phyloP scores from a whole-genome alignment of 1,140 invertebrate species.

The Diorhabda sublineata region DNA sequence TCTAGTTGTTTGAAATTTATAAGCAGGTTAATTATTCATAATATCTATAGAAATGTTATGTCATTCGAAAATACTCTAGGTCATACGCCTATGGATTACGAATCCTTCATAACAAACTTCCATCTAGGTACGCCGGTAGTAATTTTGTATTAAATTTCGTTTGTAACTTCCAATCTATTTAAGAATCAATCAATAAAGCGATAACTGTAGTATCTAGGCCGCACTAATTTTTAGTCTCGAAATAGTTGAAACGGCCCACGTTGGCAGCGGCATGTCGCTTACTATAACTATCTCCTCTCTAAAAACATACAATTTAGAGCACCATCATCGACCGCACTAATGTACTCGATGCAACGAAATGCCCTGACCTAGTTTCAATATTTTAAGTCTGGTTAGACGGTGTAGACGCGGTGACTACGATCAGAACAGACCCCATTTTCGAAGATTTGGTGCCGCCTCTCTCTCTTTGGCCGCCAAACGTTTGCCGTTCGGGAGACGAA shows the following conservation, averaged over 20 bases:
- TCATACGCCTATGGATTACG: too few relatives aligned
- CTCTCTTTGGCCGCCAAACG: background rate
- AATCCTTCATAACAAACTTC: too few relatives aligned
- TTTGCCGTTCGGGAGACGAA: background rate
- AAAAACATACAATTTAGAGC: background rate
- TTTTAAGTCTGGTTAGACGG: background rate
- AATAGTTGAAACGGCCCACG: slow-evolving; percentile 1
- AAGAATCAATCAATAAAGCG: too few relatives aligned
- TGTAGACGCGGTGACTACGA: slow-evolving; percentile 1
- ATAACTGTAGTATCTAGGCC: too few relatives aligned
- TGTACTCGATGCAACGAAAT: background rate
- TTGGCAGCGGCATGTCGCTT: background rate
- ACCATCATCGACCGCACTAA: background rate
- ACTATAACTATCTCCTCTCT: background rate
- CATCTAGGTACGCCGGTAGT: too few relatives aligned
- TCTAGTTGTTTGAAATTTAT: too few relatives aligned
- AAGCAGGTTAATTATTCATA: too few relatives aligned
- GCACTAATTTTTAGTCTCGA: background rate
- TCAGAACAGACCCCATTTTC: background rate
- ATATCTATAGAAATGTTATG: too few relatives aligned
- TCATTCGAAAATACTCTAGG: too few relatives aligned
- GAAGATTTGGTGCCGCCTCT: background rate
- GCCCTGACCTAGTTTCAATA: slow-evolving; percentile 1
- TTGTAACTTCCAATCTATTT: too few relatives aligned
- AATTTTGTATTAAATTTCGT: too few relatives aligned